Base-by-base conservation (phyloP, 2,888 invertebrate species). In the Strigamia maritima region DNA sequence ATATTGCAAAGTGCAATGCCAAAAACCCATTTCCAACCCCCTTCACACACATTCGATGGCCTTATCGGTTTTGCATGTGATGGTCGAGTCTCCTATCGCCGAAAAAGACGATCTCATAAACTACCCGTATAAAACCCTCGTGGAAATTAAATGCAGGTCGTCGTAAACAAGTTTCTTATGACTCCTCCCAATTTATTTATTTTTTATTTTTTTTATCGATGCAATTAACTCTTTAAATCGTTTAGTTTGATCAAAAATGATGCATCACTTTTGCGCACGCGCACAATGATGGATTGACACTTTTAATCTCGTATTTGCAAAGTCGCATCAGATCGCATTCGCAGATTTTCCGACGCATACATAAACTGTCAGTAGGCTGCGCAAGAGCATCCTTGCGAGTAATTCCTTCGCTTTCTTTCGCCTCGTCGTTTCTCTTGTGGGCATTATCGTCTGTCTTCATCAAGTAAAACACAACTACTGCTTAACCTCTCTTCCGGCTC, bases 361-460 rank as follows among this genome's bases (percentile, higher is more conserved):
- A 54, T 54, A 54, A 54, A 54, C 54, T 54, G 54, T 54, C 54
- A 54, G 54, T 54, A 54, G 54, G 54, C 54, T 6, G 38, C 38
- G 38, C 10, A 16, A 16, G 54, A 4, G 14, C 54, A 54, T 54
- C 54, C n/a, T 54, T 16, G 54, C 54, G 54, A n/a, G 16, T 54
- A 54, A 54, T 54, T 54, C 54, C n/a, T 54, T 54, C 16, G 3
- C 19, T 19, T 16, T 19, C 19, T 54, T 54, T 54, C 19, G 7
- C 54, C 16, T 19, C 54, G 54, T 54, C 54, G 54, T 54, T 19
- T 54, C 38, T 38, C 38, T 54, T 14, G 6, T 6, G 19, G 16
- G 54, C 54, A 54, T 54, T 54, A 54, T 54, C 54, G 54, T 54
- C 54, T 19, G 54, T 54, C 54, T 54, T 54, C 54, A 54, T 54